Evolutionary conservation across 2,888 invertebrate genomes (phyloP).

Genomic region (Polydrusus cervinus): DNA sequence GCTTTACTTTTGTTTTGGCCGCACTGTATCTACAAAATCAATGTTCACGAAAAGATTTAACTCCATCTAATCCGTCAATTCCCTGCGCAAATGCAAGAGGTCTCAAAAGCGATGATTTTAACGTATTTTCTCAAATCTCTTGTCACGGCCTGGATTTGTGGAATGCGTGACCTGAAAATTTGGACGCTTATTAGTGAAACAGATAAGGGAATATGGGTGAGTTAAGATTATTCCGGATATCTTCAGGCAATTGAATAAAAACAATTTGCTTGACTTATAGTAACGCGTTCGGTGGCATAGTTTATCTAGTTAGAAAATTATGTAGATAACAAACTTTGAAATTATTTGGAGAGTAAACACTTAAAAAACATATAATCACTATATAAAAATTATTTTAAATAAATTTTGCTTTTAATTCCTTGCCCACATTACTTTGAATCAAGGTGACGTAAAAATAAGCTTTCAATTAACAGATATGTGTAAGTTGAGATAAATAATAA

Average conservation of each 20-base stretch:
- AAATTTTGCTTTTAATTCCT: no score
- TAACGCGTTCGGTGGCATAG: not conserved
- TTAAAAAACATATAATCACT: no score
- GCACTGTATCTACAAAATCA: constrained; percentile 10
- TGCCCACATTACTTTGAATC: no score
- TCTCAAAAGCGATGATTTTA: constrained; percentile 37
- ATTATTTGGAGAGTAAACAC: no score
- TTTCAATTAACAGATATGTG: no score
- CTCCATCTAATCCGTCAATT: constrained; percentile 38
- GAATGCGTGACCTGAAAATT: constrained; percentile 48
- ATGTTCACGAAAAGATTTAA: constrained; percentile 31
- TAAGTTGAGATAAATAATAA: no score
- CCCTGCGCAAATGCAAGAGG: constrained; percentile 37
- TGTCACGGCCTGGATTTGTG: constrained; percentile 35
- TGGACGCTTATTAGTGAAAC: constrained; percentile 46
- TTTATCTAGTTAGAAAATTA: not conserved
- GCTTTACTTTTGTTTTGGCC: no score
- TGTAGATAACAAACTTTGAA: no score
- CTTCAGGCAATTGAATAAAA: constrained; percentile 51
- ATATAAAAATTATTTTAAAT: no score
- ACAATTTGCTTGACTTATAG: constrained; percentile 24
- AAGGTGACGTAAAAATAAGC: no score
- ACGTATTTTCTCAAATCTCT: constrained; percentile 45
- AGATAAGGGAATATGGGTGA: constrained; percentile 48
- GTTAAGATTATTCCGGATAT: constrained; percentile 43